These are phyloP conservation scores for Syritta pipiens DNA, from an alignment of 2,888 invertebrate species.

Conservation along the genomic window DNA sequence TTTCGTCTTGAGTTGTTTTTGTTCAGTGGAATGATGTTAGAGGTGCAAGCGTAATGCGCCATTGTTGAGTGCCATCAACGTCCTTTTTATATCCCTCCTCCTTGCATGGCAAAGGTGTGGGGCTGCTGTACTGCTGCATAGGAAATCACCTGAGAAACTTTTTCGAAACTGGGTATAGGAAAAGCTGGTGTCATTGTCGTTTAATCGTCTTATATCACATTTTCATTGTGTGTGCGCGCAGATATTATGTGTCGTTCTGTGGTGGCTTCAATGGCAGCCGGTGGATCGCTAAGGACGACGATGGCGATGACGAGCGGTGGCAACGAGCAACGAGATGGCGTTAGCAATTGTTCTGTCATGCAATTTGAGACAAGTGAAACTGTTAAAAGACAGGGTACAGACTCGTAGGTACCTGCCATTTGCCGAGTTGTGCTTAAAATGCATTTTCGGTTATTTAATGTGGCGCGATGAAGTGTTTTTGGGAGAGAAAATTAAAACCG, in stretches of 20 bases:
- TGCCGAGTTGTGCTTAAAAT: slow-evolving; percentile 30
- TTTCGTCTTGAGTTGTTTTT: slow-evolving; percentile 54
- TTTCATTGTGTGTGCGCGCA: slow-evolving; percentile 58
- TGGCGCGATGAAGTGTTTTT: slow-evolving; percentile 1
- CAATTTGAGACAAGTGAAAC: slow-evolving; percentile 60
- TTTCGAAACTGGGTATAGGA: slow-evolving; percentile 46
- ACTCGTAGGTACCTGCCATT: slow-evolving; percentile 2
- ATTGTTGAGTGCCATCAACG: slow-evolving; percentile 67
- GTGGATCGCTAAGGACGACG: slow-evolving; percentile 20
- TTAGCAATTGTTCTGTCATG: slow-evolving; percentile 60
- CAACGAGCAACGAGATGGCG: slow-evolving; percentile 36
- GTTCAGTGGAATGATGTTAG: slow-evolving; percentile 30
- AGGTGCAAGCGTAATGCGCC: slow-evolving; percentile 66
- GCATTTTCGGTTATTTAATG: slow-evolving; percentile 47
- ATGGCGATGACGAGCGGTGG: slow-evolving; percentile 29
- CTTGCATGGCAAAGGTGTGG: slow-evolving; percentile 8
- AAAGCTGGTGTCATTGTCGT: slow-evolving; percentile 65
- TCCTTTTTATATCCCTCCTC: slow-evolving; percentile 53
- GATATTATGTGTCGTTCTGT: slow-evolving; percentile 54
- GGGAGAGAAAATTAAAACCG: slow-evolving; percentile 38
- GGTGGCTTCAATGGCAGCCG: slow-evolving; percentile 37
- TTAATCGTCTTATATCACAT: slow-evolving; percentile 67
- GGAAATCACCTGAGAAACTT: slow-evolving; percentile 68
- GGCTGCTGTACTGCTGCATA: slow-evolving; percentile 43
- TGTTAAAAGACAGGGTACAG: slow-evolving; percentile 25